Conservation (phyloP, 2,113 vertebrate genomes). For the Toxotes chatareus region DNA sequence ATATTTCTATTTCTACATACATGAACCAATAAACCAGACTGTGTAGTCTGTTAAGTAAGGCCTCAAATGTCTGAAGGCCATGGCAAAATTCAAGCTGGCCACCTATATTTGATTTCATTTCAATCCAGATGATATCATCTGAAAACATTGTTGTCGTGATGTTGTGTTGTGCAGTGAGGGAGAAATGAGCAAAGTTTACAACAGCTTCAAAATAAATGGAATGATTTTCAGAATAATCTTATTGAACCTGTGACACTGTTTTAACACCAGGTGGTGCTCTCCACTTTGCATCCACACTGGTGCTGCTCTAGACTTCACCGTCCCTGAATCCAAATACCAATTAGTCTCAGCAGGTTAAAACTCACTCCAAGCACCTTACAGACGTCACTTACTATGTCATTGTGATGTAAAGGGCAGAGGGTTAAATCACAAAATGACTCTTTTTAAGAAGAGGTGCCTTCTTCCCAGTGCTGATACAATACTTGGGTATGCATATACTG, state of each 20-base stretch:
- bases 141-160: not conserved
- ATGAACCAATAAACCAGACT: not conserved
- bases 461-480: not conserved
- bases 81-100: not conserved
- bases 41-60: not conserved
- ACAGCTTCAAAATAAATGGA: not conserved
- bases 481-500: not conserved
- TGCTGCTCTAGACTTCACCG: rapidly evolving
- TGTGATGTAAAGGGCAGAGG: not conserved
- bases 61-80: not conserved
- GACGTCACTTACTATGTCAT: not conserved
- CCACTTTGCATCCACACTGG: not conserved
- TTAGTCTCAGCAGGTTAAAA: not conserved
- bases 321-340: not conserved
- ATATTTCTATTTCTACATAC: not conserved
- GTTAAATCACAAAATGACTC: not conserved
- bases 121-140: not conserved
- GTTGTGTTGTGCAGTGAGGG: too few relatives aligned
- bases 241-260: not conserved
- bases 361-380: not conserved
- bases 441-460: not conserved
- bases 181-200: not conserved
- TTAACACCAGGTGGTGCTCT: slow-evolving; percentile 58
- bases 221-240: not conserved
- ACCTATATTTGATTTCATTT: not conserved